Percentiles rank a stretch among this genome's conserved stretches.
phyloP scores from a whole-genome alignment of 2,888 invertebrate species.

The Byasa hedistus region DNA sequence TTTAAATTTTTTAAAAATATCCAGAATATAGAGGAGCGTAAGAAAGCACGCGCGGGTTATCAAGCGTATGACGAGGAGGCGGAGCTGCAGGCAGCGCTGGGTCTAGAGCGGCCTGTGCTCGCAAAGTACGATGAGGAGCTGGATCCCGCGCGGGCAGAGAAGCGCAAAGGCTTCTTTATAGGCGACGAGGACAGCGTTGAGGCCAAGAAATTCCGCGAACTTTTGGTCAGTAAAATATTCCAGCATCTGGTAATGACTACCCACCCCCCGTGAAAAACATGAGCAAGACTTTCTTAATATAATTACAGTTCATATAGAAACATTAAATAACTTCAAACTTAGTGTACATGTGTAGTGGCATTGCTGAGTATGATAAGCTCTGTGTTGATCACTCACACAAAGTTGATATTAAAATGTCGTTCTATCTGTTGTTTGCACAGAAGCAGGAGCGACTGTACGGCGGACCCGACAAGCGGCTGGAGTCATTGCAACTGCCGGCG shows the following conservation, averaged over 20 bases:
- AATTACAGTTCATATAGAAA: too few relatives aligned
- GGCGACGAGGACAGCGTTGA: slow-evolving; percentile 83
- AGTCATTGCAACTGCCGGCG: slow-evolving; percentile 85
- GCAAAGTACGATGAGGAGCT: slow-evolving; percentile 98
- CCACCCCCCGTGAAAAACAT: too few relatives aligned
- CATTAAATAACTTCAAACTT: too few relatives aligned
- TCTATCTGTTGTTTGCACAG: slow-evolving; percentile 24
- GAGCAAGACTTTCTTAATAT: too few relatives aligned
- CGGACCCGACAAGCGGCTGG: slow-evolving; percentile 81
- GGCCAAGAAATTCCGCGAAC: slow-evolving; percentile 72
- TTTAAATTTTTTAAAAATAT: neutral
- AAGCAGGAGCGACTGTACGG: slow-evolving; percentile 53
- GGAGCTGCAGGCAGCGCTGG: slow-evolving; percentile 84
- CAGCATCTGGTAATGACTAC: too few relatives aligned
- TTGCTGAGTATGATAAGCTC: too few relatives aligned
- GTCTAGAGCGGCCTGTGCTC: slow-evolving; percentile 84
- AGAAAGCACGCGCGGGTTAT: slow-evolving; percentile 90
- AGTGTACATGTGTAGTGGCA: too few relatives aligned
- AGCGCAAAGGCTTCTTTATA: slow-evolving; percentile 85
- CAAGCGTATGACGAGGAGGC: slow-evolving; percentile 91
- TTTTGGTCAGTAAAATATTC: slow-evolving; percentile 51
- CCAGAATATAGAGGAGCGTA: slow-evolving; percentile 89
- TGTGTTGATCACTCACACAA: too few relatives aligned
- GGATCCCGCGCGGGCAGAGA: slow-evolving; percentile 77
- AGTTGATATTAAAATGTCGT: too few relatives aligned